Percentiles rank a stretch among this genome's conserved stretches.
These are phyloP conservation scores for Ladona fulva DNA, from an alignment of 1,140 invertebrate genomes.

Conservation along the genomic window DNA sequence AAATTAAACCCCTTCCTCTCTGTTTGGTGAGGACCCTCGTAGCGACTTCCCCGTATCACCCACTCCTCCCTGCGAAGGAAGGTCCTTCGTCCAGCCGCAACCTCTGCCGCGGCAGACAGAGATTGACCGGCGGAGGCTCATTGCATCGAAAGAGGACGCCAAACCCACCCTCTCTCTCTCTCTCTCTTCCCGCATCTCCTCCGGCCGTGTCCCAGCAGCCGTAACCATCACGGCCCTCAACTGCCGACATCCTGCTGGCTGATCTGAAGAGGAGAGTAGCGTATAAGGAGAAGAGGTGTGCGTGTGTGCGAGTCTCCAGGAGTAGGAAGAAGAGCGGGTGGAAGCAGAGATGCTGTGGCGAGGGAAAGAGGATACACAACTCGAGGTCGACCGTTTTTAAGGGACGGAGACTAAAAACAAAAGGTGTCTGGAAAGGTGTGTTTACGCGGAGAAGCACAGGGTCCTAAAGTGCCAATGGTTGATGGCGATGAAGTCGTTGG, in stretches of 20 bases:
- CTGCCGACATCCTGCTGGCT: slow-evolving; percentile 5
- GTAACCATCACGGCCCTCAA: not conserved
- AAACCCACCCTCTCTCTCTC: not conserved
- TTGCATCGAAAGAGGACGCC: not conserved
- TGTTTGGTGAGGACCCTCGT: not conserved
- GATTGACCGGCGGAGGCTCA: not conserved
- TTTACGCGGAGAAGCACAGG: too few species aligned
- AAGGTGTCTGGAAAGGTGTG: too few species aligned
- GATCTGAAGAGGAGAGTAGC: not conserved
- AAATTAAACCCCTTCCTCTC: not conserved
- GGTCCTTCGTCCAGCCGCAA: not conserved
- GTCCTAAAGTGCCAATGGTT: too few species aligned
- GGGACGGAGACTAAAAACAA: too few species aligned
- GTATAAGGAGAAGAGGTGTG: not conserved
- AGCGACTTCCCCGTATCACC: not conserved
- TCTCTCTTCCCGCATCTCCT: not conserved
- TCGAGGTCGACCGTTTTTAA: too few species aligned
- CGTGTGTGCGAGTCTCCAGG: not conserved
- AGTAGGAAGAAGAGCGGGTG: too few species aligned
- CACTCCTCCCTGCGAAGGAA: not conserved
- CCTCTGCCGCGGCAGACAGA: not conserved
- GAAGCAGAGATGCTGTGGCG: too few species aligned
- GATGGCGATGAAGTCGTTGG: too few species aligned
- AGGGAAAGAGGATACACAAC: too few species aligned
- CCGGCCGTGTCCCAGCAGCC: not conserved